phyloP scores from a whole-genome alignment of 2,113 vertebrate species.

The Neomonachus schauinslandi region DNA sequence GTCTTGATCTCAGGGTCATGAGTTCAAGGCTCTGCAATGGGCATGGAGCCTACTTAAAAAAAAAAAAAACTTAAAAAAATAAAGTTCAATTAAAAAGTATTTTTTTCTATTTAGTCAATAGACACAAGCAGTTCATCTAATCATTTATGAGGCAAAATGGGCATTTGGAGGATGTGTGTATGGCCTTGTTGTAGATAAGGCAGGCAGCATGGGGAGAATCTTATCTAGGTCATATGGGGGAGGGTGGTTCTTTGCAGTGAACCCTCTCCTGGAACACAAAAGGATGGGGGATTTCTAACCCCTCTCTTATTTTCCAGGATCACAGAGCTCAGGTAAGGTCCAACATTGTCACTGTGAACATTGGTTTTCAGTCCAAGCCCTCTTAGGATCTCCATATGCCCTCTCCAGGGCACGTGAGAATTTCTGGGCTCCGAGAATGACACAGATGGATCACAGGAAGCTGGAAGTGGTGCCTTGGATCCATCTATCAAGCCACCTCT shows the following conservation, averaged over 20 bases:
- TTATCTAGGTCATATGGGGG: not conserved
- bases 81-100: not conserved
- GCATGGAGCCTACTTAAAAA: not conserved
- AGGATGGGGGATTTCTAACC: not conserved
- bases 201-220: not conserved
- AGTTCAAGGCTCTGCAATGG: not conserved
- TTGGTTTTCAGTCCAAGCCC: not conserved
- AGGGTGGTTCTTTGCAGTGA: not conserved
- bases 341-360: not conserved
- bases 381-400: not conserved
- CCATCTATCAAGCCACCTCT: not conserved
- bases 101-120: not conserved
- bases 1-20: not conserved
- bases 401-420: not conserved
- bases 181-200: not conserved
- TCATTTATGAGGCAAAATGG: not conserved
- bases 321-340: not conserved
- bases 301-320: not conserved
- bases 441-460: not conserved
- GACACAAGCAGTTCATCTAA: not conserved
- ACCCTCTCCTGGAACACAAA: not conserved
- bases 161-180: not conserved
- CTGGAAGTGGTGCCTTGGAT: not conserved
- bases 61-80: not conserved
- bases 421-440: not conserved